phyloP scores from a whole-genome alignment of 1,140 invertebrate species.

The Teleopsis dalmanni region DNA sequence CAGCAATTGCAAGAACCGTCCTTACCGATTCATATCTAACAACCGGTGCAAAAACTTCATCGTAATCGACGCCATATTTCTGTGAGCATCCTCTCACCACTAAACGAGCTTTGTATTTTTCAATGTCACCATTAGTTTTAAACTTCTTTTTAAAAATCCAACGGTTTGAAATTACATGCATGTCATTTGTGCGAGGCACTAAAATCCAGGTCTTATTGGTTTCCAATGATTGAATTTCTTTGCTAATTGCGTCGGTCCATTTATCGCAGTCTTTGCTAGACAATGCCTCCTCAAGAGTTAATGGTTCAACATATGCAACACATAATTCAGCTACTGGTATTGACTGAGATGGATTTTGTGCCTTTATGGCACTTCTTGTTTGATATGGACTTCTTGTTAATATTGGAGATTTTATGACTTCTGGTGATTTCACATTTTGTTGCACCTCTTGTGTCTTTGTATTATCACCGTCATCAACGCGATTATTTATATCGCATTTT shows the following conservation, averaged over 20 bases:
- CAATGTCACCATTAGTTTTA: slow-evolving; percentile 9
- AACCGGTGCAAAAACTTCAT: slow-evolving; percentile 4
- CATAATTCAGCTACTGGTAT: too few relatives aligned
- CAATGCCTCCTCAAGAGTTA: slow-evolving; percentile 1
- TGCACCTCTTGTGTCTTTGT: too few relatives aligned
- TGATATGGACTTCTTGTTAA: too few relatives aligned
- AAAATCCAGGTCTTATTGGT: background rate
- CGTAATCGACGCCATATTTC: slow-evolving; percentile 7
- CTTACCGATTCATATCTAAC: slow-evolving; percentile 11
- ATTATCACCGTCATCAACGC: too few relatives aligned
- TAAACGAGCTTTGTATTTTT: slow-evolving; percentile 36
- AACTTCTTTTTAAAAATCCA: slow-evolving; percentile 2
- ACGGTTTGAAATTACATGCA: background rate
- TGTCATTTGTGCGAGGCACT: background rate
- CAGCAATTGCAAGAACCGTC: slow-evolving; percentile 16
- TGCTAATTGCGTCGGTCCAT: background rate
- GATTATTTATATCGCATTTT: too few relatives aligned
- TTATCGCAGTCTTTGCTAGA: background rate
- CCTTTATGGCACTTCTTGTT: too few relatives aligned
- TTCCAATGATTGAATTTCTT: background rate
- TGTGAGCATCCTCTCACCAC: slow-evolving; percentile 9
- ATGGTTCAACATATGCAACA: too few relatives aligned
- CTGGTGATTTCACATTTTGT: too few relatives aligned
- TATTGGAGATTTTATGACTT: too few relatives aligned
- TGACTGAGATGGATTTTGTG: too few relatives aligned